Base-by-base conservation (phyloP, 1,140 invertebrate species). In the Nasonia vitripennis region DNA sequence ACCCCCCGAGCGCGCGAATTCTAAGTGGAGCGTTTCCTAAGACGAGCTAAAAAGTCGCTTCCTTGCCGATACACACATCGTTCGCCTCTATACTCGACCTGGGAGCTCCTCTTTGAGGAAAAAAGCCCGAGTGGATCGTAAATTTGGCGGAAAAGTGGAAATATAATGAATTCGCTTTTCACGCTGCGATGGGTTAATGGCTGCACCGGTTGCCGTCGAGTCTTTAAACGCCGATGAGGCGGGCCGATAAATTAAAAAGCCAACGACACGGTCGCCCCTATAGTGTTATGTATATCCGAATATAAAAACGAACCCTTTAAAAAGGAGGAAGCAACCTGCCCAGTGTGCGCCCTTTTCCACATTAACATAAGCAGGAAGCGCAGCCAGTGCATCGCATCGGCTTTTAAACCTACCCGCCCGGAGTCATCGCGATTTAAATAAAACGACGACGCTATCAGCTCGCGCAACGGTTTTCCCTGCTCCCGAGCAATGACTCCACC, bases 1-100 rank as follows among this genome's bases (percentile, higher is more conserved):
- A n/a, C 48, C 51, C 0, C 73, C 79, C 81, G 55, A 27, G 10
- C 78, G 80, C 78, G 80, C 48, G 17, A 75, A 86, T 62, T 86
- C 79, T 68, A 80, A 86, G 83, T 84, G 74, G 73, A 17, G 37
- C 62, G 31, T 85, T 80, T 79, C 77, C 75, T 78, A 75, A 84
- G 67, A 80, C 81, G 68, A 75, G 85, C 80, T 78, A 83, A 86
- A 86, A 86, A 86, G 67, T 82, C 37, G 48, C 68, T 86, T 37
- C 34, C 34, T 37, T 37, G 34, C 34, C 5, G 34, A 37, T 37
- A 37, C 34, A 5, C 34, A 37, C 5, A 37, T 4, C 71, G 62
- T 78, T 83, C 68, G 48, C 81, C 70, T 45, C 67, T 37, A 27
- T 27, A 37, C 7, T 55, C 7, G 14, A 45, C 12, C 17, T 20